phyloP scores from a whole-genome alignment of 2,797 vertebrate genomes.

The Sebastes nivosus region DNA sequence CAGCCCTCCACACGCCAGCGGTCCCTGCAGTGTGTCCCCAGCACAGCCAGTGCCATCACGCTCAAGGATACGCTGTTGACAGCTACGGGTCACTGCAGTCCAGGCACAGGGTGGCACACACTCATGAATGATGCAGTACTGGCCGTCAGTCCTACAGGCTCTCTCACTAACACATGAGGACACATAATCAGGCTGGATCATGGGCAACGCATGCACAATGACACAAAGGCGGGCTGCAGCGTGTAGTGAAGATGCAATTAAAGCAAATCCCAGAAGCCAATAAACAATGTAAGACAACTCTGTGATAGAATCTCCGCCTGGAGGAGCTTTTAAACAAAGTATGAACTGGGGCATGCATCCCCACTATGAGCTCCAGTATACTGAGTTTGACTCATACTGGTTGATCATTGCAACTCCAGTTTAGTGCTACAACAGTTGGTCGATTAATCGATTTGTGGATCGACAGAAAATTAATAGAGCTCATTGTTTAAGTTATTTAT shows the following conservation, averaged over 20 bases:
- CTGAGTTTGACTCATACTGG: neutral
- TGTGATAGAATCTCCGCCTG: conserved; percentile 6
- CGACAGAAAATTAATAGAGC: neutral
- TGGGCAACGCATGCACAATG: conserved; percentile 12
- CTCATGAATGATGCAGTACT: conserved; percentile 76
- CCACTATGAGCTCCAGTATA: neutral
- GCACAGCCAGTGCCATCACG: conserved; percentile 57
- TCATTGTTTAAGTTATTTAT: neutral
- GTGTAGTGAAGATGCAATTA: conserved; percentile 15
- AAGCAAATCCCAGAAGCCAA: conserved; percentile 22
- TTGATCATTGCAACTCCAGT: neutral
- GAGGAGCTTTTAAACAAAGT: conserved; percentile 15
- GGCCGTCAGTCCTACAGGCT: conserved; percentile 34
- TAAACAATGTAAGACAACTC: conserved; percentile 4
- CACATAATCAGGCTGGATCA: conserved; percentile 48
- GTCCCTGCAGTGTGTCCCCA: conserved; percentile 58
- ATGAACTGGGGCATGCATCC: neutral
- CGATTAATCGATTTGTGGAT: neutral
- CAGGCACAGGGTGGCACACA: conserved; percentile 69
- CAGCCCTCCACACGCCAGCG: conserved; percentile 45
- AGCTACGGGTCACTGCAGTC: conserved; percentile 71
- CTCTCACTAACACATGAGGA: conserved; percentile 55
- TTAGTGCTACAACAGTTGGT: neutral
- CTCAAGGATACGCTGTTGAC: conserved; percentile 74
- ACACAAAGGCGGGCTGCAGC: neutral